phyloP scores from a whole-genome alignment of 2,888 invertebrate species.

The Margaritifera margaritifera region DNA sequence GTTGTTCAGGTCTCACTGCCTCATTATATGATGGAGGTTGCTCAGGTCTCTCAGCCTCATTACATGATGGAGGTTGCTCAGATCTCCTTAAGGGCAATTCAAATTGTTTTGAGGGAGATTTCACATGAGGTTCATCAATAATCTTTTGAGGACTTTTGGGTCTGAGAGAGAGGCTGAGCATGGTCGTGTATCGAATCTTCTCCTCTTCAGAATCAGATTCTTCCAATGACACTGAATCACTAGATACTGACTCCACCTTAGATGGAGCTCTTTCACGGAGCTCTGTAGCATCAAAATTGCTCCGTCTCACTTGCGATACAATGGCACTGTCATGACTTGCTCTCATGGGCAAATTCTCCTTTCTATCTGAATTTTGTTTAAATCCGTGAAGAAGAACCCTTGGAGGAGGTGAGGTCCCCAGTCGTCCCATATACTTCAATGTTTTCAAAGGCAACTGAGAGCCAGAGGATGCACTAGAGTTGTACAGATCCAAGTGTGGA shows the following conservation, averaged over 20 bases:
- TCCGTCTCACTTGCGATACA: conserved; percentile 34
- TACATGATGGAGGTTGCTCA: conserved; percentile 16
- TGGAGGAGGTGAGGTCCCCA: conserved; percentile 60
- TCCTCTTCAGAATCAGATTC: conserved; percentile 24
- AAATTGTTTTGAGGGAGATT: not conserved
- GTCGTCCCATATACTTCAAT: conserved; percentile 34
- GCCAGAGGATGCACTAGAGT: conserved; percentile 15
- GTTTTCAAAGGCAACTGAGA: conserved; percentile 42
- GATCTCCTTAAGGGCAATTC: conserved; percentile 3
- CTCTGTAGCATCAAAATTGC: conserved; percentile 16
- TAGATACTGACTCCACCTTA: conserved; percentile 37
- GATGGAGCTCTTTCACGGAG: conserved; percentile 21
- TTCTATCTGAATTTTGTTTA: conserved; percentile 27
- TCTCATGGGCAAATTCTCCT: conserved; percentile 41
- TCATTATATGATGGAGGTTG: not conserved
- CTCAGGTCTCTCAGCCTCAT: conserved; percentile 15
- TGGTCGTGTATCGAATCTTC: conserved; percentile 19
- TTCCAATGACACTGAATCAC: conserved; percentile 26
- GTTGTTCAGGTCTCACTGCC: conserved; percentile 61
- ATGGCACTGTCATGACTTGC: conserved; percentile 52
- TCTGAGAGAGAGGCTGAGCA: conserved; percentile 25
- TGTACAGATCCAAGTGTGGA: conserved; percentile 36
- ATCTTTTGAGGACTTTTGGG: conserved; percentile 23
- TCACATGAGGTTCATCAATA: conserved; percentile 3
- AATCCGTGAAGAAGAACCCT: conserved; percentile 50